A percentile compares a stretch with the other conserved stretches of the same genome.
Evolutionary conservation across 1,140 invertebrate genomes (phyloP).

Genomic region (Dreissena polymorpha): DNA sequence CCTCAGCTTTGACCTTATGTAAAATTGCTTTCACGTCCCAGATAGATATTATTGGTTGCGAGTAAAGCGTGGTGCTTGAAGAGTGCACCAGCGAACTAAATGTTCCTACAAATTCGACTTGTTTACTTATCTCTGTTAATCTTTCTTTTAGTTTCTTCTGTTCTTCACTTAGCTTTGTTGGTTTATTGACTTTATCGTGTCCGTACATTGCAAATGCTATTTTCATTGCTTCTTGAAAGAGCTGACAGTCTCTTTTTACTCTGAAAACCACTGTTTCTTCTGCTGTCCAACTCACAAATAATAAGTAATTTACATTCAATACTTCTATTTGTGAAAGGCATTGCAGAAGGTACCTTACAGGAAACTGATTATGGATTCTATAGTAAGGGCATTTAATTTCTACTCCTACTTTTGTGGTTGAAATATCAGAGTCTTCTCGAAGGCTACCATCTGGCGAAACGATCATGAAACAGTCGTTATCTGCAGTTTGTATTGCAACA

Average conservation of each 20-base stretch:
- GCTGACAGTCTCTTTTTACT: not conserved
- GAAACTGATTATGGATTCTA: conserved; percentile 17
- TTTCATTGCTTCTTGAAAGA: not conserved
- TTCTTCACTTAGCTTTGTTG: conserved; percentile 15
- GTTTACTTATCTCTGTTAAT: not conserved
- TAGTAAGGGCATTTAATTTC: conserved; percentile 44
- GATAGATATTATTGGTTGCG: too few species aligned
- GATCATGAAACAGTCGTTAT: conserved; percentile 2
- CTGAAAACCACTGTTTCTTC: not conserved
- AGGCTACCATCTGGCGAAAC: conserved; percentile 53
- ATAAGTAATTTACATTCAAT: conserved; percentile 20
- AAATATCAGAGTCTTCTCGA: not conserved
- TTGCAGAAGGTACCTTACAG: conserved; percentile 20
- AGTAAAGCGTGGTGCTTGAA: too few species aligned
- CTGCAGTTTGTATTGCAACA: not conserved
- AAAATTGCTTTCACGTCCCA: too few species aligned
- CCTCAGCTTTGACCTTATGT: not conserved
- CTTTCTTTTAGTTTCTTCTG: not conserved
- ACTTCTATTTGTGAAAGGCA: conserved; percentile 43
- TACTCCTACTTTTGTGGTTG: conserved; percentile 18
- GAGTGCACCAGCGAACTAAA: too few species aligned
- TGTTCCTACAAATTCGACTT: not conserved
- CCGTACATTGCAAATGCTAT: conserved; percentile 1
- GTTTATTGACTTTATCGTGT: conserved; percentile 4
- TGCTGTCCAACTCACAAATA: conserved; percentile 1